phyloP scores from a whole-genome alignment of 2,113 vertebrate species.

The Desmodus rotundus region DNA sequence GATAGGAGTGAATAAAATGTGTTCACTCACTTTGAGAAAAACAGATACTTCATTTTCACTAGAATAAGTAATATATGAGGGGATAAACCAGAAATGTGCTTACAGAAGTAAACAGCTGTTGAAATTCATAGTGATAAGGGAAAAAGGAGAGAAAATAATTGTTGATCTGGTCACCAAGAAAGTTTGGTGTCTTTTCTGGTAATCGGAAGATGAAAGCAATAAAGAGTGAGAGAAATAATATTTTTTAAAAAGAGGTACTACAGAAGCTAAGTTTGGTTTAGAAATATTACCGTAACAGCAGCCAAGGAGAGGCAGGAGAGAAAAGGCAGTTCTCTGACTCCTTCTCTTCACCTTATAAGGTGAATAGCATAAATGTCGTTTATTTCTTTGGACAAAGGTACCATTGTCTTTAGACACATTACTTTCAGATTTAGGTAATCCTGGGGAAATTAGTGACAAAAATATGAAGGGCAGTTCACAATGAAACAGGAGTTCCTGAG shows the following conservation, averaged over 20 bases:
- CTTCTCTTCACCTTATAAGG: not conserved
- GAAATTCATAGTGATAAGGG: not conserved
- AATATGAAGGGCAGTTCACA: not conserved
- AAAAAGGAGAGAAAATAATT: not conserved
- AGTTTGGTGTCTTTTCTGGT: not conserved
- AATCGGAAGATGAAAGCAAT: not conserved
- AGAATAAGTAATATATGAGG: not conserved
- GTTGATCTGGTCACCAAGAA: not conserved
- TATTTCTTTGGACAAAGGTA: not conserved
- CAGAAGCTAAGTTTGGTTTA: not conserved
- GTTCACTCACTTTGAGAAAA: not conserved
- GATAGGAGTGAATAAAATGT: not conserved
- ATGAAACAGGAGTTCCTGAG: not conserved
- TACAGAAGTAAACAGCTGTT: not conserved
- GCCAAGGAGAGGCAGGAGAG: not conserved
- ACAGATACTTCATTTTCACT: not conserved
- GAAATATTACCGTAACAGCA: not conserved
- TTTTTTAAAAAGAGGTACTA: not conserved
- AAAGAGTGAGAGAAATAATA: not conserved
- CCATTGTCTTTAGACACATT: not conserved
- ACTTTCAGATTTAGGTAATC: not conserved
- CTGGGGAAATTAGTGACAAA: not conserved
- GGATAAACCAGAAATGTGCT: not conserved
- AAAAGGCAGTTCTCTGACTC: not conserved
- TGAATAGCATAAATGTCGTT: not conserved